phyloP scores from a whole-genome alignment of 2,113 vertebrate species.

The Euleptes europaea region DNA sequence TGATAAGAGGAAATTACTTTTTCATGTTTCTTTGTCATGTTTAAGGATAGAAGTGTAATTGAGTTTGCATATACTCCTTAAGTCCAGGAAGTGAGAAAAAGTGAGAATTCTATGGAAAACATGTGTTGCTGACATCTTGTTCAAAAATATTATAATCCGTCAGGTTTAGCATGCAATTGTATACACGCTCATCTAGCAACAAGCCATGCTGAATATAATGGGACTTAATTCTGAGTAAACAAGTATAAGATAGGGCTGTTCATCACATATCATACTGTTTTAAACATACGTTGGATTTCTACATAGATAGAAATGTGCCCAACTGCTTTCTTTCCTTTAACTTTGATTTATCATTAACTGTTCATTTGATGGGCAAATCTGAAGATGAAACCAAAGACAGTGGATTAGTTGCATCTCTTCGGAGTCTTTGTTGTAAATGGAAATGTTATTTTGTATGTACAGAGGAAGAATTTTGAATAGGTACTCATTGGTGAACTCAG shows the following conservation, averaged over 20 bases:
- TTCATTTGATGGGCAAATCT: neutral
- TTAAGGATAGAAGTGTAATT: neutral
- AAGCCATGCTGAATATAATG: too few relatives aligned
- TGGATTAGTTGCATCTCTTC: neutral
- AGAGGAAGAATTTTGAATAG: neutral
- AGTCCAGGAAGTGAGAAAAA: neutral
- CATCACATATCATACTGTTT: neutral
- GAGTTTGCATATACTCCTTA: neutral
- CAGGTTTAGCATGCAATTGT: neutral
- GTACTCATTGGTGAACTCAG: neutral
- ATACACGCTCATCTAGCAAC: neutral
- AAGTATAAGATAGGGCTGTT: neutral
- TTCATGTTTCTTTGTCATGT: neutral
- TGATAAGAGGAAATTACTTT: neutral
- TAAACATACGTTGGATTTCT: neutral
- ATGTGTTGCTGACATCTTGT: neutral
- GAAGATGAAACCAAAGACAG: neutral
- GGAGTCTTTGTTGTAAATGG: neutral
- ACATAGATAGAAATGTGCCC: neutral
- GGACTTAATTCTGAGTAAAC: neutral
- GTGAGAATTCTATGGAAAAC: neutral
- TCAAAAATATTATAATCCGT: neutral
- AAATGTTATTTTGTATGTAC: neutral
- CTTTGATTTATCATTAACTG: neutral
- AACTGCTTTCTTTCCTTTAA: neutral